Evolutionary conservation across 2,797 vertebrate genomes (phyloP), one percentile per base, ranked within the genome.

Genomic region (Ctenopoma multispine): DNA sequence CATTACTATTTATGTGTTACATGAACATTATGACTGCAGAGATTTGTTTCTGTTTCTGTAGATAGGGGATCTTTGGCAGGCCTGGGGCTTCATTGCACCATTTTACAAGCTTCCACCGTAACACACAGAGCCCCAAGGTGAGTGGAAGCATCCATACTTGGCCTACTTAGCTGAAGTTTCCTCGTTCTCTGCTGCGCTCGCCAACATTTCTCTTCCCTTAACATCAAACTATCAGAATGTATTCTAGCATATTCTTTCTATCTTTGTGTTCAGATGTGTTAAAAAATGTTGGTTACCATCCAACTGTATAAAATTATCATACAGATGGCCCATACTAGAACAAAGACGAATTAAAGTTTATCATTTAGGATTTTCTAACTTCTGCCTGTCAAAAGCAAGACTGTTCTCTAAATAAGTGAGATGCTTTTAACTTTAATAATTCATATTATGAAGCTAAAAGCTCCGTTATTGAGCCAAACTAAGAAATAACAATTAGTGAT

Each of bases 81-180:
- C 87, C 75, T 7, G 4, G 29, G 82, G 87, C 72, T 57, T 50
- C 20, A 3, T 18, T 67, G 64, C 71, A 75, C 50, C 41, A 67
- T 74, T 81, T 74, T 68, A 70, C 40, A 12, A 74, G 69, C 72
- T 79, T 78, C 61, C 79, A 75, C 72, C 4, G 23, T 72, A 77
- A 76, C 69, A 47, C 69, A 64, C 64, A 55, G 49, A 69, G 82
- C 88, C 83, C 69, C 63, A 78, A 87, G 83, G 86, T 88, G 87
- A 89, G 69, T 49, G 15, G 44, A 51, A 80, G 75, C 66, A 68
- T 56, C 77, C 75, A 56, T n/a, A 57, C 43, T 51, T 77, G 78
- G 70, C 75, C 84, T 87, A 84, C 71, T 86, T 85, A 77, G 49
- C 61, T 57, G 69, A 77, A 79, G 49, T 54, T 44, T 56, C 56